A percentile compares a stretch with the other conserved stretches of the same genome.
These are phyloP conservation scores for Odontomyia ornata DNA, from an alignment of 2,888 invertebrate genomes.

Conservation along the genomic window DNA sequence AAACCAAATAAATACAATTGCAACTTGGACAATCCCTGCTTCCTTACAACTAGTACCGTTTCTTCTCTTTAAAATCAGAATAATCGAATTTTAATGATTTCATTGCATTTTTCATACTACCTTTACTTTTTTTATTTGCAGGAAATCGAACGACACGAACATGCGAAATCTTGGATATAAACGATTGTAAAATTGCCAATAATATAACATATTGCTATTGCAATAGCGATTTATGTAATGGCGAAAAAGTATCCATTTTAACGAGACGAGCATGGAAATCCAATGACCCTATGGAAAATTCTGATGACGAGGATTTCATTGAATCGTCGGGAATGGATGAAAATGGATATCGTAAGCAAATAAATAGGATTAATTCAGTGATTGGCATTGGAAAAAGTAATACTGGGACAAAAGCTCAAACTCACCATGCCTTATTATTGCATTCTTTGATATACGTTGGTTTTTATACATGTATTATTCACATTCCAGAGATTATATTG, in stretches of 20 bases:
- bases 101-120: not conserved
- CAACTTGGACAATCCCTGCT: too few relatives aligned
- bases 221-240: slow-evolving; percentile 51
- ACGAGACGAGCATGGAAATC: slow-evolving; percentile 29
- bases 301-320: slow-evolving; percentile 48
- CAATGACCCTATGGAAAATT: slow-evolving; percentile 18
- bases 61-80: not conserved
- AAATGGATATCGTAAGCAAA: slow-evolving; percentile 2
- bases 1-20: too few relatives aligned
- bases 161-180: slow-evolving; percentile 48
- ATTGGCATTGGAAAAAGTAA: not conserved
- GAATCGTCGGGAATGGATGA: slow-evolving; percentile 48
- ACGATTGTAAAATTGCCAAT: slow-evolving; percentile 52
- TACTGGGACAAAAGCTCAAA: not conserved
- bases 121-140: slow-evolving; percentile 31
- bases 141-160: slow-evolving; percentile 50
- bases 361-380: slow-evolving; percentile 26
- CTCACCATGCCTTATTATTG: not conserved
- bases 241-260: slow-evolving; percentile 30
- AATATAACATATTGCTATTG: slow-evolving; percentile 52
- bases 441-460: not conserved
- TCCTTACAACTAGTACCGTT: too few relatives aligned
- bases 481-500: slow-evolving; percentile 25
- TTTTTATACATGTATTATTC: not conserved
- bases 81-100: slow-evolving; percentile 5